These are phyloP conservation scores for Plectropomus leopardus DNA, from an alignment of 2,113 vertebrate genomes.

Conservation along the genomic window DNA sequence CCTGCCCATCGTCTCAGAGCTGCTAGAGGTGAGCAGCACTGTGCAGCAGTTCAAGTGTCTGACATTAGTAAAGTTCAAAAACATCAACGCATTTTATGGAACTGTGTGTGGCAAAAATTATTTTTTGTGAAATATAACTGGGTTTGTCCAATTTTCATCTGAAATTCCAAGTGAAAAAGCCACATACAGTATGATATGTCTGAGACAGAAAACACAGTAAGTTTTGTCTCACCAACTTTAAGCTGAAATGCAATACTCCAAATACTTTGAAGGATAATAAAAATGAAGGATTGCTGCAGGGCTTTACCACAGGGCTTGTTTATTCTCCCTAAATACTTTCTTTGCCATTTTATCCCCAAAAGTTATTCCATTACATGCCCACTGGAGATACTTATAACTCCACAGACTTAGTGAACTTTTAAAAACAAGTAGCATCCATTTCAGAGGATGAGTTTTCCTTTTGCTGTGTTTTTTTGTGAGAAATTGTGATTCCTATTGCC, in stretches of 20 bases:
- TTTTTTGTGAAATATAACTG: not conserved
- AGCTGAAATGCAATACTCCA: constrained; percentile 44
- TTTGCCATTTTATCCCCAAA: constrained; percentile 40
- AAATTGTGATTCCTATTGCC: not conserved
- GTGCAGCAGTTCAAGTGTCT: not conserved
- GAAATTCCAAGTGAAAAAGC: constrained; percentile 1
- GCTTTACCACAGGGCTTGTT: constrained; percentile 56
- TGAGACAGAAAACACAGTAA: not conserved
- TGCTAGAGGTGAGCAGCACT: constrained; percentile 90
- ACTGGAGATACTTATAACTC: constrained; percentile 36
- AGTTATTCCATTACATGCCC: constrained; percentile 54
- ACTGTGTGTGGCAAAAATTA: not conserved
- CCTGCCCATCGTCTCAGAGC: constrained; percentile 92
- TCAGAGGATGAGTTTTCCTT: constrained; percentile 6
- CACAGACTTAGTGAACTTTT: constrained; percentile 37
- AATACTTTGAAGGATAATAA: constrained; percentile 62
- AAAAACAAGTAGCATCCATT: constrained; percentile 20
- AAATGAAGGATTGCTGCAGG: constrained; percentile 52
- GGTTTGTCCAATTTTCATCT: not conserved
- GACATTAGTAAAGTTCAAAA: not conserved
- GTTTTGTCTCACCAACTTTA: constrained; percentile 18
- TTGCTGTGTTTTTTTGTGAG: constrained; percentile 12
- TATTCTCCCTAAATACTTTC: constrained; percentile 49
- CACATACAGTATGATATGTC: constrained; percentile 1
- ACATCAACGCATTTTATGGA: not conserved